These are phyloP conservation scores for Isichthys henryi DNA, from an alignment of 2,113 vertebrate genomes.

Conservation along the genomic window DNA sequence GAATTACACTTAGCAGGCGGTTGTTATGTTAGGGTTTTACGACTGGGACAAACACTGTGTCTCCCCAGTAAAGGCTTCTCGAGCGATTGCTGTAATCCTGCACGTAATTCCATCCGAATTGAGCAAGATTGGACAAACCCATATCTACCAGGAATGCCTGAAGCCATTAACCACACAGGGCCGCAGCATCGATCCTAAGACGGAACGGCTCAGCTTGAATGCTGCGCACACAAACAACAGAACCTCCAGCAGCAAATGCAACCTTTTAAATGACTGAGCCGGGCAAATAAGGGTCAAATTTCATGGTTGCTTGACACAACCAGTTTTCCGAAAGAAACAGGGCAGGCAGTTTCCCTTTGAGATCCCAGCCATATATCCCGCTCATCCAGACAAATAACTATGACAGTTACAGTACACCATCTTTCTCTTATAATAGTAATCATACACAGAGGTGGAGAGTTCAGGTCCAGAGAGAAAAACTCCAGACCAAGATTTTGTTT, in stretches of 20 bases:
- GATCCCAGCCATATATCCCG: neutral
- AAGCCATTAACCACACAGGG: neutral
- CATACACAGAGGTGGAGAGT: neutral
- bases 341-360: neutral
- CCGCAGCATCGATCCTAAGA: neutral
- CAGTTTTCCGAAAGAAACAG: neutral
- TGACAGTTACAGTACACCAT: neutral
- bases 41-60: neutral
- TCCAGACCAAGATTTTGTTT: neutral
- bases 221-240: neutral
- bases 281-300: neutral
- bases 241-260: neutral
- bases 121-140: neutral
- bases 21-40: neutral
- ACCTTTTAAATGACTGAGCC: neutral
- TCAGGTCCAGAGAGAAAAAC: neutral
- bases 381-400: neutral
- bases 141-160: neutral
- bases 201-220: neutral
- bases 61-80: neutral
- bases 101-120: neutral
- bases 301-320: neutral
- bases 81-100: neutral
- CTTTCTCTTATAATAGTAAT: neutral
- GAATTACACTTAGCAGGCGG: neutral